Conservation (phyloP, 2,888 invertebrate species). For the Omphaloscelis lunosa region DNA sequence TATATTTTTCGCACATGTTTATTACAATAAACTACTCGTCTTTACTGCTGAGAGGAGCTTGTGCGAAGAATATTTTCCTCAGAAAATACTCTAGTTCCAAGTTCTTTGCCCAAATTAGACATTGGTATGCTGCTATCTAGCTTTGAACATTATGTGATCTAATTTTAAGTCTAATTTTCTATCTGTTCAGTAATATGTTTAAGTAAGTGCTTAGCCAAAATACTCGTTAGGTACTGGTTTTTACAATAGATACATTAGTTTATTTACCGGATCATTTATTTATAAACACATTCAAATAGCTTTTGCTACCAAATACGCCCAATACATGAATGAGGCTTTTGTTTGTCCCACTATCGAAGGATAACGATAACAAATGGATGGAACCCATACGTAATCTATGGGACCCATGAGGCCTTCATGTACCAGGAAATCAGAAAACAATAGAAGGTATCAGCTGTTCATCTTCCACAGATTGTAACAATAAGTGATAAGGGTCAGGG, state of each 20-base stretch:
- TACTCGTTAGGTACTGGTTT: neutral
- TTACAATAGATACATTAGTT: neutral
- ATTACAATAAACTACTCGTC: constrained; percentile 14
- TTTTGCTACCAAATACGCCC: neutral
- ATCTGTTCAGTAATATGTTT: neutral
- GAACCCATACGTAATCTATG: constrained; percentile 13
- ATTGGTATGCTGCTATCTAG: neutral
- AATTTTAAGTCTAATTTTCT: neutral
- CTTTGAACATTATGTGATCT: too few species aligned
- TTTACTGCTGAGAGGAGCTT: constrained; percentile 5
- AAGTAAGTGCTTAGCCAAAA: too few species aligned
- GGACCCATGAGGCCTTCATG: constrained; percentile 15
- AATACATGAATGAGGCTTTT: neutral
- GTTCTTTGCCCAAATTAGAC: neutral
- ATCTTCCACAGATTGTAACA: constrained; percentile 61
- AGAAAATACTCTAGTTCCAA: neutral
- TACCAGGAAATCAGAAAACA: constrained; percentile 63
- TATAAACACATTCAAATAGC: neutral
- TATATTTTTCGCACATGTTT: constrained; percentile 24
- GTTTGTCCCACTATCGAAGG: constrained; percentile 8
- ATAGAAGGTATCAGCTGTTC: constrained; percentile 58
- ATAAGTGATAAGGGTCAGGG: constrained; percentile 63
- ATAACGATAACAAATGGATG: constrained; percentile 38
- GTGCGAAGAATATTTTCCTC: constrained; percentile 15
- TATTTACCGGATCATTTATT: too few species aligned